These are phyloP conservation scores for Chrysemys picta DNA, from an alignment of 2,113 vertebrate species.

Conservation along the genomic window DNA sequence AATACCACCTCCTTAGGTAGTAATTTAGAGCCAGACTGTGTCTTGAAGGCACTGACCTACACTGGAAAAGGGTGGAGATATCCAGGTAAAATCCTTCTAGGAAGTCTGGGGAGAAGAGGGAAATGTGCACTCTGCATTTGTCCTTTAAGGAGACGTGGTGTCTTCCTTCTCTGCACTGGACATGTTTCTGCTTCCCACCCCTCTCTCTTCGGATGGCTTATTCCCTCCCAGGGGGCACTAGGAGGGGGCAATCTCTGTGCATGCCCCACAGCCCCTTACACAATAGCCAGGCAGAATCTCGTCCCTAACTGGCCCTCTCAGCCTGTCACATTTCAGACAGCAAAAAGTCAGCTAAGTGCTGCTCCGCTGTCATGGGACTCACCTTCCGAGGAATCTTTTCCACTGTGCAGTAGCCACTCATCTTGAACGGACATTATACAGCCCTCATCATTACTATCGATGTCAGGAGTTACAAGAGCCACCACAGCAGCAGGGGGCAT, in stretches of 20 bases:
- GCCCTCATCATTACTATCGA: fast-evolving
- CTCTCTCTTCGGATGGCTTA: neutral
- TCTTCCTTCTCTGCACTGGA: neutral
- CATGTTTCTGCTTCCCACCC: neutral
- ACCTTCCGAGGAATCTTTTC: neutral
- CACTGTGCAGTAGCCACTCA: neutral
- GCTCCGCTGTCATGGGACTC: neutral
- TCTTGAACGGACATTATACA: fast-evolving
- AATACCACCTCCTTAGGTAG: neutral
- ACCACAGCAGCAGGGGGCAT: neutral
- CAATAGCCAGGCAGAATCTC: neutral
- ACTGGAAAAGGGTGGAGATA: no score
- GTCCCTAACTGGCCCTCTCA: neutral
- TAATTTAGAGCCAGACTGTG: neutral
- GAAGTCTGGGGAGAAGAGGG: neutral
- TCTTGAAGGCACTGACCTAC: neutral
- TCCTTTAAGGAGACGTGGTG: neutral
- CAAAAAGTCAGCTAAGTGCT: neutral
- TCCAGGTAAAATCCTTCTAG: neutral
- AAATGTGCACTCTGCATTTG: neutral
- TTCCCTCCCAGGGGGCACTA: no score
- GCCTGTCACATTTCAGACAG: neutral
- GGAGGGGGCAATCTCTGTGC: neutral
- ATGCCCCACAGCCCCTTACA: neutral
- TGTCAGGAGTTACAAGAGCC: neutral